Evolutionary conservation across 2,113 vertebrate genomes (phyloP).

Genomic region (Grallaria varia): DNA sequence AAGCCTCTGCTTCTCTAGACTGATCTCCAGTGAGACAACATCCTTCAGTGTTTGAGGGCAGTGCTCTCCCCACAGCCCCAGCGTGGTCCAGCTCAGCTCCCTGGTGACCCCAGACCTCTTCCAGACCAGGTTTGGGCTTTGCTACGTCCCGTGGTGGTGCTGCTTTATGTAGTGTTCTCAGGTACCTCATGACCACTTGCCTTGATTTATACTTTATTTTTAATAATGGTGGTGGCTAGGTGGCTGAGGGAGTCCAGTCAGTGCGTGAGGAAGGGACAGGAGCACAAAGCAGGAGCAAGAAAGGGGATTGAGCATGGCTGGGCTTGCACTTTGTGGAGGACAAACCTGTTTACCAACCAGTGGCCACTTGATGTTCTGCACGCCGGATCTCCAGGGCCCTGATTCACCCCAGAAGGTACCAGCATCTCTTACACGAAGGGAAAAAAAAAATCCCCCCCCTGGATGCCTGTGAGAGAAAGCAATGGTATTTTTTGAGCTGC

Average conservation of each 20-base stretch:
- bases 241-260: neutral
- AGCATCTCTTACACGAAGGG: neutral
- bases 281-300: neutral
- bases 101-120: neutral
- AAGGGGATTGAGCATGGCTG: neutral
- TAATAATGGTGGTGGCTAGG: neutral
- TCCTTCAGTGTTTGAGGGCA: neutral
- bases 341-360: rapidly evolving
- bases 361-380: rapidly evolving
- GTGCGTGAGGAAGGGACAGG: neutral
- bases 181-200: rapidly evolving
- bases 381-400: neutral
- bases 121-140: neutral
- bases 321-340: neutral
- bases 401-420: neutral
- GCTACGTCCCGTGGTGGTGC: rapidly evolving
- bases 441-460: neutral
- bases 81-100: neutral
- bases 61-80: rapidly evolving
- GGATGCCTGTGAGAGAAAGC: neutral
- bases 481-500: neutral
- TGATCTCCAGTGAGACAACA: neutral
- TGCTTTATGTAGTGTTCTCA: rapidly evolving
- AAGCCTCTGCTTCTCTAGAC: neutral
- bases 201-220: neutral